Evolutionary conservation across 2,888 invertebrate species (phyloP), one percentile per base, ranked within the genome.

Genomic region (Hypomecis atomaria): DNA sequence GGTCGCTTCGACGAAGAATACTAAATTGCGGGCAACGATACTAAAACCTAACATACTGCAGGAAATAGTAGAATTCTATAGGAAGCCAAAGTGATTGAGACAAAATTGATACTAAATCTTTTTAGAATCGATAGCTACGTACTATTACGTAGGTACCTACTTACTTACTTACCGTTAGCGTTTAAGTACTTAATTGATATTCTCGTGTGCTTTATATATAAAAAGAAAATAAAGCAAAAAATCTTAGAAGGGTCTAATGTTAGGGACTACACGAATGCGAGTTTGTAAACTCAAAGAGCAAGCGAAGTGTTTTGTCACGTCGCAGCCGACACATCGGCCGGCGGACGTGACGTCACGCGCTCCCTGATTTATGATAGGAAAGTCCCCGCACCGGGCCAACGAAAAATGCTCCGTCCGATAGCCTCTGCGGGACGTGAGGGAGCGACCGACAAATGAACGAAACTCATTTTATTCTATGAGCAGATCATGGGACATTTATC

Each of bases 361-460:
- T 73, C 72, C 74, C 79, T 90, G 90, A 90, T 90, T 90, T 90
- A 90, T 89, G 86, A 87, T 83, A 81, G 85, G 84, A 83, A 84
- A 85, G 81, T 78, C 80, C 77, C 78, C 74, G 78, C 75, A 77
- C 74, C 71, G 74, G 78, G 76, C 79, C 78, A 75, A 76, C 79
- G 82, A 82, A 84, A 87, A 87, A 87, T 84, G 82, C 81, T 79
- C 82, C 81, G 78, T 76, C 83, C 84, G 88, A 88, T 86, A 87
- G 84, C 86, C 84, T 83, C 80, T 81, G 79, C 71, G 75, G 78
- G 71, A 87, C 88, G 86, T 87, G 89, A 76, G 80, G 66, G 74
- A 70, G 71, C 75, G 72, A 69, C 70, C 77, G 73, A 79, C 82
- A 83, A 85, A 84, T 82, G 83, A 84, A 84, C 82, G 78, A 82